Percentiles rank a stretch among this genome's conserved stretches.
phyloP scores from a whole-genome alignment of 2,888 invertebrate species.

The Blomia tropicalis region DNA sequence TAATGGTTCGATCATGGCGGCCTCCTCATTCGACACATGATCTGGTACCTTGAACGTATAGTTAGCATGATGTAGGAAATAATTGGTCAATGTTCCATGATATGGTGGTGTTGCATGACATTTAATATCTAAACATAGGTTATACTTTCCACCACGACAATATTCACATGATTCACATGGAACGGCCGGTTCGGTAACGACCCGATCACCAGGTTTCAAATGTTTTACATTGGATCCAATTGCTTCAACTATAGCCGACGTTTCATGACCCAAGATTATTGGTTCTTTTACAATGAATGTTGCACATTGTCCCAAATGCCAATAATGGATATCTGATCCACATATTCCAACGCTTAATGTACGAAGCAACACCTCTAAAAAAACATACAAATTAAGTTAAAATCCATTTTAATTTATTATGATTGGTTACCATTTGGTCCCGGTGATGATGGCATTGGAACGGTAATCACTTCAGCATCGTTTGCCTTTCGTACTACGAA shows the following conservation, averaged over 20 bases:
- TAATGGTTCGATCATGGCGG: constrained; percentile 78
- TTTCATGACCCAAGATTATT: constrained; percentile 90
- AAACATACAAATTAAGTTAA: neutral
- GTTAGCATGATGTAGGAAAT: constrained; percentile 39
- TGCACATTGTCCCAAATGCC: constrained; percentile 65
- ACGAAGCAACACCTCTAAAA: constrained; percentile 10
- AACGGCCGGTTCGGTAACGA: constrained; percentile 85
- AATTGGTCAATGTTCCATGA: constrained; percentile 40
- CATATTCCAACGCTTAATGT: constrained; percentile 74
- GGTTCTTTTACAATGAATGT: constrained; percentile 68
- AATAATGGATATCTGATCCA: constrained; percentile 82
- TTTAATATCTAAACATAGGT: constrained; percentile 57
- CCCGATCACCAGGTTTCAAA: constrained; percentile 60
- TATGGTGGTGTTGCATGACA: constrained; percentile 41
- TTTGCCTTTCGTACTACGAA: neutral
- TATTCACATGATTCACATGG: constrained; percentile 65
- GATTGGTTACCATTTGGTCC: neutral
- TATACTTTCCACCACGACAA: constrained; percentile 76
- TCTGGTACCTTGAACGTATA: constrained; percentile 55
- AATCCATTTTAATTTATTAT: neutral
- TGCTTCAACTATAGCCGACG: constrained; percentile 45
- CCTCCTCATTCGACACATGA: constrained; percentile 76
- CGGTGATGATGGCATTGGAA: neutral
- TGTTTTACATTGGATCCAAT: constrained; percentile 46
- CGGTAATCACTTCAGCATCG: neutral